These are phyloP conservation scores for Cosmopolites sordidus DNA, from an alignment of 2,888 invertebrate species.

Conservation along the genomic window DNA sequence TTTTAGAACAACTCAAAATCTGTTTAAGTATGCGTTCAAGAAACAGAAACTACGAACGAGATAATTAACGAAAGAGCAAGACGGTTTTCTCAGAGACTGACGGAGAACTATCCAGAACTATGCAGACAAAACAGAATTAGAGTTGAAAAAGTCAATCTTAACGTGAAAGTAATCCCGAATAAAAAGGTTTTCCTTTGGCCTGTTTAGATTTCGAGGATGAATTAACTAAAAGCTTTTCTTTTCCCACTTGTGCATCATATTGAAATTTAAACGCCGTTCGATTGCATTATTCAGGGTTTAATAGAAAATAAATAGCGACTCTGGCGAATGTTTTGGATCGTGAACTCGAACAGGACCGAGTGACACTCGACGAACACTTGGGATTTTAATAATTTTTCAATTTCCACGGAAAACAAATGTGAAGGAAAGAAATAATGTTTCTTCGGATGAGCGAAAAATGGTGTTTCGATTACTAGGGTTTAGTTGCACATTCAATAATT, in stretches of 20 bases:
- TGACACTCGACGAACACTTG: conserved; percentile 30
- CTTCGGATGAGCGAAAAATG: too few species aligned
- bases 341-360: conserved; percentile 25
- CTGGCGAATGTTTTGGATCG: conserved; percentile 31
- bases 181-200: not conserved
- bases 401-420: conserved; percentile 25
- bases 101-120: too few species aligned
- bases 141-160: too few species aligned
- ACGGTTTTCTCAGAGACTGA: too few species aligned
- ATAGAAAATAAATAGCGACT: conserved; percentile 43
- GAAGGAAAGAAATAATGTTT: conserved; percentile 15
- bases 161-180: too few species aligned
- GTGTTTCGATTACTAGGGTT: too few species aligned
- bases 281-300: conserved; percentile 40
- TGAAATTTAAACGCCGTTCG: conserved; percentile 36
- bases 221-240: conserved; percentile 28
- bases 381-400: conserved; percentile 32
- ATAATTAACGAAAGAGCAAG: too few species aligned
- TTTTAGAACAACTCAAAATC: too few species aligned
- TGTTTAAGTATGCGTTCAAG: too few species aligned
- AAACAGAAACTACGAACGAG: too few species aligned
- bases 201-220: conserved; percentile 24
- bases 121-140: too few species aligned
- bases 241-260: conserved; percentile 31
- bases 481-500: too few species aligned